Conservation (phyloP, 2,797 vertebrate species). For the Alectoris magna region DNA sequence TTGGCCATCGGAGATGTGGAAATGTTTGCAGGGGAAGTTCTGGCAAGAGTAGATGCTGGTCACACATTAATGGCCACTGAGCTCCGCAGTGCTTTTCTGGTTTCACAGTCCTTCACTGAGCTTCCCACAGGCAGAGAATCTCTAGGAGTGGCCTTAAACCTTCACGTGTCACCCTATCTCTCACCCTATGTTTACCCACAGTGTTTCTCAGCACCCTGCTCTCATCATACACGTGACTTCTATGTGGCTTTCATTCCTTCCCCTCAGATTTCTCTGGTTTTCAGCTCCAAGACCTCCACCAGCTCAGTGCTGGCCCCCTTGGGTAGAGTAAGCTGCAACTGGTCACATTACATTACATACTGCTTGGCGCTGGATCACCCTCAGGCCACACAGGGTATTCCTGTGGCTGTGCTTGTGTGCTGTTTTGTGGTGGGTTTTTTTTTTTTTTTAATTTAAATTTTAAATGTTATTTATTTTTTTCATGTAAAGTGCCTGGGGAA, state of each 20-base stretch:
- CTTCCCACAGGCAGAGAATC: not conserved
- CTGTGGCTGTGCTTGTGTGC: not conserved
- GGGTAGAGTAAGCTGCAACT: not conserved
- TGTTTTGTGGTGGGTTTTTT: no score
- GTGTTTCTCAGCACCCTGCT: not conserved
- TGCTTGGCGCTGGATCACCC: not conserved
- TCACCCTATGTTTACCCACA: not conserved
- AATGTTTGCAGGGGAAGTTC: not conserved
- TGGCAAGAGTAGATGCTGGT: not conserved
- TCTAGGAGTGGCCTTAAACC: not conserved
- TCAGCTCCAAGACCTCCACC: not conserved
- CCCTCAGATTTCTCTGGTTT: not conserved
- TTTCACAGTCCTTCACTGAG: not conserved
- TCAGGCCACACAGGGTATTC: not conserved
- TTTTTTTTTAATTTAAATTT: not conserved
- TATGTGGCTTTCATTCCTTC: not conserved
- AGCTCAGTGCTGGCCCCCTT: not conserved
- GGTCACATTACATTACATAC: not conserved
- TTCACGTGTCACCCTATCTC: fast-evolving
- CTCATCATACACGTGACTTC: not conserved
- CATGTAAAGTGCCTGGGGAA: not conserved
- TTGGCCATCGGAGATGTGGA: not conserved
- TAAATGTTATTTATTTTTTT: not conserved
- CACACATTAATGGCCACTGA: not conserved
- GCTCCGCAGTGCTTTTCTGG: not conserved